Evolutionary conservation across 2,797 vertebrate species (phyloP), one percentile per base, ranked within the genome.

Genomic region (Pantherophis alleghaniensis): DNA sequence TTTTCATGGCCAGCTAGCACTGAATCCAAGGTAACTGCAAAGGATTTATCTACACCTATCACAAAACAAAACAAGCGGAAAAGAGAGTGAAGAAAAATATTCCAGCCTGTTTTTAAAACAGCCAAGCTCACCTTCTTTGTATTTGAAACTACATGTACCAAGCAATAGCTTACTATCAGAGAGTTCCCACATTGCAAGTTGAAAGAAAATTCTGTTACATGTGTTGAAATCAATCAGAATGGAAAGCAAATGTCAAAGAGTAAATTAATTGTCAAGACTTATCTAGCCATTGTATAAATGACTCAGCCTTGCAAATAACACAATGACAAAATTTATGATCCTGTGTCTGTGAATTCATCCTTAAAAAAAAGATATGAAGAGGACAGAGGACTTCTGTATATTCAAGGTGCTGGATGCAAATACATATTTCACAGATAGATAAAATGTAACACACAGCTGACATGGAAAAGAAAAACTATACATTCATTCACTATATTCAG

Each of bases 1-100:
- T 98, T 99, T 97, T 99, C 99, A 92, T 99, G 99, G 89, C 99
- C 99, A 91, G 99, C 98, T 96, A 99, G 97, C 5, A 99, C 98
- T 0, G 99, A 99, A 97, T 99, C 99, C 95, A 99, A 97, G 91
- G 98, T 98, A 96, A 99, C 95, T 0, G 99, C 98, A 87, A 98
- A 99, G 24, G 95, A 97, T 28, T 94, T 96, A 74, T 96, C 94
- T 90, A 51, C 26, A 94, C 93, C 98, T 98, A 87, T 1, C 95
- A 96, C 42, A 97, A 93, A 97, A 59, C 59, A 96, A 83, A 97
- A 66, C 92, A 91, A 83, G 9, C 4, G 4, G 10, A 94, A 93
- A 9, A 96, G 10, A 11, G 88, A 3, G 86, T 91, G 95, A 89
- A 37, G 32, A 37, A 91, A 60, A 47, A 92, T 93, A 91, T 86